These are phyloP conservation scores for Paradoxurus hermaphroditus DNA, from an alignment of 2,113 vertebrate genomes.

Conservation along the genomic window DNA sequence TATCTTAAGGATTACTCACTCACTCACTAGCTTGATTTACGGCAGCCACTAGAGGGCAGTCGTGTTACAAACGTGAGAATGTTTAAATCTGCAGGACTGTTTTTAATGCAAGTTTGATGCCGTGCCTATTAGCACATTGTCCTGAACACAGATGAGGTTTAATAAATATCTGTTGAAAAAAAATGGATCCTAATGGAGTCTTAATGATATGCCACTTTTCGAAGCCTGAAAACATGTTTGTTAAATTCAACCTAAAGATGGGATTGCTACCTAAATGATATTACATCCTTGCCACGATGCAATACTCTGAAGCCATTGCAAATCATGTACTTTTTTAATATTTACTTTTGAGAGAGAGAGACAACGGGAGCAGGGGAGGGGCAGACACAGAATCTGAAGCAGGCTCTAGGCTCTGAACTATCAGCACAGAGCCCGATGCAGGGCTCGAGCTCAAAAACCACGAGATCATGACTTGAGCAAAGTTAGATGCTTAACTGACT, in stretches of 20 bases:
- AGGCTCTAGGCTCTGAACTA: no score
- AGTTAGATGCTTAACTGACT: no score
- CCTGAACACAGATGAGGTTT: background rate
- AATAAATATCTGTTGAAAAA: background rate
- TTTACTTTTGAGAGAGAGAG: no score
- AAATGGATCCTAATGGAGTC: background rate
- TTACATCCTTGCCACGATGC: background rate
- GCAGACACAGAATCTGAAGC: no score
- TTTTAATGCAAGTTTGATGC: rapidly evolving
- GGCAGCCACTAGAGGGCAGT: constrained; percentile 59
- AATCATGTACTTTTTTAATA: background rate
- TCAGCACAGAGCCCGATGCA: no score
- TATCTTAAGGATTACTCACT: background rate
- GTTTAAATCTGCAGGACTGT: background rate
- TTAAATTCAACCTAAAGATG: background rate
- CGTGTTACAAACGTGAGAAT: background rate
- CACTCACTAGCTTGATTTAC: background rate
- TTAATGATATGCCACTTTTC: background rate
- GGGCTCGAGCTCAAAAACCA: no score
- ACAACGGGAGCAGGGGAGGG: no score
- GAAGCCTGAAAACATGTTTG: background rate
- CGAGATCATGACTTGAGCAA: no score
- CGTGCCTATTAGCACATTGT: background rate
- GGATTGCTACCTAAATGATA: background rate
- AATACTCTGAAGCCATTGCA: background rate